Base-by-base conservation (phyloP, 2,113 vertebrate genomes). In the Trematocara macrostoma region DNA sequence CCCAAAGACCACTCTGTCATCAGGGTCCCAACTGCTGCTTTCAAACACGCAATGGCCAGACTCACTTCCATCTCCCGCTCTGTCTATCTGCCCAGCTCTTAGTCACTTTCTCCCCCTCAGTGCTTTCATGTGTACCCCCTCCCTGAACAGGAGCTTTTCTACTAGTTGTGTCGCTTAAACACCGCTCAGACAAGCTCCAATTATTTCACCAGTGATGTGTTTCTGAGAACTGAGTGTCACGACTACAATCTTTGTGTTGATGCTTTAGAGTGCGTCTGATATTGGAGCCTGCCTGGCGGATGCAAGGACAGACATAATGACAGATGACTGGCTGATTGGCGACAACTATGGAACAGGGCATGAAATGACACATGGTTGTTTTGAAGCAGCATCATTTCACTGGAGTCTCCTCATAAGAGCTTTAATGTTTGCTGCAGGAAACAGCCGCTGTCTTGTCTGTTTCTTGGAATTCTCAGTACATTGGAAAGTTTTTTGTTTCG, bases 1-100 rank as follows among this genome's bases (percentile, higher is more conserved):
- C 95, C 96, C 95, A 96, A 95, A 97, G 95, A 96, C 95, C 92
- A 91, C 95, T 96, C 96, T 97, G 96, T 96, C 96, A 97, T 96
- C 97, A 95, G 91, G 87, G 89, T 96, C 95, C 95, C 96, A 97
- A 96, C 96, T 97, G 96, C 94, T 95, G 76, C 93, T 91, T 92
- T 94, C 93, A 96, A 95, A 96, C 95, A 95, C 81, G 91, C 94
- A 16, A 95, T 88, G 88, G 88, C 91, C 92, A 83, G 89, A 90
- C 92, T 92, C 91, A 94, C 87, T 93, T 89, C 86, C 91, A 87
- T 34, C 26, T 83, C 74, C 47, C 64, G 7, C 86, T 80, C 71
- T 82, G 81, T 88, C 67, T 81, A 84, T 89, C 82, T 87, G 85
- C 76, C 78, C 67, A 29, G 47, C 81, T 87, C 89, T 94, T 64